A percentile compares a stretch with the other conserved stretches of the same genome.
Conservation (phyloP, 2,797 vertebrate species). For the Melanotaenia parkinsoni region DNA sequence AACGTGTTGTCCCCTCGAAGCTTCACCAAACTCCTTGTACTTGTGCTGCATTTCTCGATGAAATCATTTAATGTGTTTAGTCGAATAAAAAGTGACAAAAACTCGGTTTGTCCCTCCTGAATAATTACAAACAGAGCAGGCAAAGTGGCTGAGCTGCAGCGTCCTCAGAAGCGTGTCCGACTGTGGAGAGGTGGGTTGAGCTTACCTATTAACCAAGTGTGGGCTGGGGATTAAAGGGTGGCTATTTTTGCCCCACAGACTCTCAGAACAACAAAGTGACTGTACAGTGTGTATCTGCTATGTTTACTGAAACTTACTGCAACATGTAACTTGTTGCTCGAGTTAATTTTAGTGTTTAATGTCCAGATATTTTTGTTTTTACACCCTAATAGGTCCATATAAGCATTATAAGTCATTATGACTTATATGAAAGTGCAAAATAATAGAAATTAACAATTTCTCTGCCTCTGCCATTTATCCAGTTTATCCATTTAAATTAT, state of each 20-base stretch:
- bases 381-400: no score
- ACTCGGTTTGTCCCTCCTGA: not conserved
- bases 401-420: no score
- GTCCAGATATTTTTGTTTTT: no score
- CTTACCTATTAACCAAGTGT: conserved; percentile 51
- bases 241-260: conserved; percentile 31
- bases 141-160: conserved; percentile 24
- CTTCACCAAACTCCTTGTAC: not conserved
- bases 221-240: conserved; percentile 54
- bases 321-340: not conserved
- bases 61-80: not conserved
- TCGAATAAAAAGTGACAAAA: not conserved
- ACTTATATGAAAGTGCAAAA: no score
- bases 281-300: not conserved
- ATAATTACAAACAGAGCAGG: not conserved
- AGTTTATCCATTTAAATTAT: no score
- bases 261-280: conserved; percentile 22
- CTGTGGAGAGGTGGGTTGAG: conserved; percentile 57
- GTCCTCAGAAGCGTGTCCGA: conserved; percentile 21
- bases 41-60: not conserved
- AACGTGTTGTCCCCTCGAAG: not conserved
- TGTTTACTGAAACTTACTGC: not conserved
- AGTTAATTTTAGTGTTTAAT: not conserved
- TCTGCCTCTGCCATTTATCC: no score
- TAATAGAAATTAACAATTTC: no score